These are phyloP conservation scores for Brachionus plicatilis DNA, from an alignment of 1,140 invertebrate genomes.

Conservation along the genomic window DNA sequence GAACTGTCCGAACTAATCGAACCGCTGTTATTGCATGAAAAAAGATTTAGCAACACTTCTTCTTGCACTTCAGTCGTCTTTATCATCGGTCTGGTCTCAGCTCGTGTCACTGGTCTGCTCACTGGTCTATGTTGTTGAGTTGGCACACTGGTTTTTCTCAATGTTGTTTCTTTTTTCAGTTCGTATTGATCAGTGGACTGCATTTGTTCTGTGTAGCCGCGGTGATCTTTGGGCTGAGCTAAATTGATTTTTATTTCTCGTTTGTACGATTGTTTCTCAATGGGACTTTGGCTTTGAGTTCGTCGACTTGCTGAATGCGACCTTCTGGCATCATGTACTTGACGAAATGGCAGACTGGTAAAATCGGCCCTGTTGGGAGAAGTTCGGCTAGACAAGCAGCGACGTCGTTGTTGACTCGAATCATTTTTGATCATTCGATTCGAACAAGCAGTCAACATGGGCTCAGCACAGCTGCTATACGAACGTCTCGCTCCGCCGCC, in stretches of 20 bases:
- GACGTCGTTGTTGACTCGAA: background rate
- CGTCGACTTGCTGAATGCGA: background rate
- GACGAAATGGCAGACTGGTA: background rate
- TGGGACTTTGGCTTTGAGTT: background rate
- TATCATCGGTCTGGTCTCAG: too few relatives aligned
- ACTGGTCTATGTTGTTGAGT: background rate
- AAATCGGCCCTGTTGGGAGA: background rate
- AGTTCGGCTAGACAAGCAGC: conserved; percentile 3
- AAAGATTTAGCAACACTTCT: conserved; percentile 27
- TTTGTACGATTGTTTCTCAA: conserved; percentile 30
- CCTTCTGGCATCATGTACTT: background rate
- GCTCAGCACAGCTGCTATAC: conserved; percentile 35
- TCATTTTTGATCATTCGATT: conserved; percentile 22
- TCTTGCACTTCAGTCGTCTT: background rate
- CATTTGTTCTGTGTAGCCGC: background rate
- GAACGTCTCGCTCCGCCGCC: background rate
- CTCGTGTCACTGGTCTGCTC: background rate
- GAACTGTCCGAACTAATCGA: conserved; percentile 31
- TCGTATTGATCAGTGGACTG: background rate
- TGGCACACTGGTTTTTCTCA: background rate
- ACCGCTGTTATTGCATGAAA: conserved; percentile 36
- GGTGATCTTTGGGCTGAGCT: background rate
- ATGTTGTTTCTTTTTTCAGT: background rate
- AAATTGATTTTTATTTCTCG: conserved; percentile 38
- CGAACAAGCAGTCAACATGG: background rate